These are phyloP conservation scores for Scaptomyza pallida DNA, from an alignment of 1,140 invertebrate species.

Conservation along the genomic window DNA sequence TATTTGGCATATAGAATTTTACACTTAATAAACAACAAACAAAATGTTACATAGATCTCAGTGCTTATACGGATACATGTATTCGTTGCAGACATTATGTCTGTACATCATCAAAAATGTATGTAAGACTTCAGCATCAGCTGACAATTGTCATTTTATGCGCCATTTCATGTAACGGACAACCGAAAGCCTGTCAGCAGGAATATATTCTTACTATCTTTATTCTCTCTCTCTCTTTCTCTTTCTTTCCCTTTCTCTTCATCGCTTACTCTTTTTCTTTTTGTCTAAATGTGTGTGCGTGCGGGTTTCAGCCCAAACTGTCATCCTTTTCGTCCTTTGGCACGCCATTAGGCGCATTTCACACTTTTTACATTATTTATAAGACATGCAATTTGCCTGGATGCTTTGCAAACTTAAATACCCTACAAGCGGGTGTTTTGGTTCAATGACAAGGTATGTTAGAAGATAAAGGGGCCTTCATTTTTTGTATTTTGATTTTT, in stretches of 20 bases:
- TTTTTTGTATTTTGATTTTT: too few species aligned
- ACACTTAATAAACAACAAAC: slow-evolving; percentile 49
- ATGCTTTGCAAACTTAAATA: slow-evolving; percentile 18
- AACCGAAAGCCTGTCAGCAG: slow-evolving; percentile 24
- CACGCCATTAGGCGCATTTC: slow-evolving; percentile 80
- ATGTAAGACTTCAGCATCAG: slow-evolving; percentile 54
- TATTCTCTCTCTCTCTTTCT: not conserved
- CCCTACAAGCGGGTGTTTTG: not conserved
- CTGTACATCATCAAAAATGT: slow-evolving; percentile 50
- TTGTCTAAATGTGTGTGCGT: not conserved
- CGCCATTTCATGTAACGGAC: slow-evolving; percentile 59
- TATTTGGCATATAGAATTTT: slow-evolving; percentile 28
- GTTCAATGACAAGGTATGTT: not conserved
- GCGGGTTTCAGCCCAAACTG: slow-evolving; percentile 4
- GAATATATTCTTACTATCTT: slow-evolving; percentile 16
- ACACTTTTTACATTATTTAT: slow-evolving; percentile 82
- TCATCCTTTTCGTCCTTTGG: slow-evolving; percentile 54
- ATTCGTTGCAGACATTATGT: not conserved
- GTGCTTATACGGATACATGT: slow-evolving; percentile 1
- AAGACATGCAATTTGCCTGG: slow-evolving; percentile 52
- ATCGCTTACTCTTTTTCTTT: not conserved
- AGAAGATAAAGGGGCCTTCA: too few species aligned
- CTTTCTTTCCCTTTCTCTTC: not conserved
- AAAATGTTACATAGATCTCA: slow-evolving; percentile 68
- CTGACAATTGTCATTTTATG: slow-evolving; percentile 80